Conservation (phyloP, 2,888 invertebrate species). For the Lasiommata megera region DNA sequence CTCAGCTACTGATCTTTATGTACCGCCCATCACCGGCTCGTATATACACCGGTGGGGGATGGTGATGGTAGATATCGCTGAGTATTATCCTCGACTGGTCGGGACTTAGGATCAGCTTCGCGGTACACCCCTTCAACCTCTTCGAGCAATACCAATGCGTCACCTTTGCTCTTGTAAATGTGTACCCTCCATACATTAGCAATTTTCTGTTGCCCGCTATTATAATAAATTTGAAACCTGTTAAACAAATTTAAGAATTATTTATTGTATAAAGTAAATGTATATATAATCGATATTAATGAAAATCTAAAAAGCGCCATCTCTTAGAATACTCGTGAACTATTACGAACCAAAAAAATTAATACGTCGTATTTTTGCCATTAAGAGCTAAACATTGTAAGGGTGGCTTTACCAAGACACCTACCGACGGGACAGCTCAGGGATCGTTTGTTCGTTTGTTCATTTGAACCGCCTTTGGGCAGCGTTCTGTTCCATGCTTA, state of each 20-base stretch:
- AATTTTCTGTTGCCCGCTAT: constrained; percentile 26
- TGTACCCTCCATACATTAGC: constrained; percentile 39
- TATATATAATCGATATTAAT: too few relatives aligned
- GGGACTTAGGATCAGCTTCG: constrained; percentile 38
- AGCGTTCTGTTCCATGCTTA: too few relatives aligned
- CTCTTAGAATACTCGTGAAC: too few relatives aligned
- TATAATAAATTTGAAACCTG: constrained; percentile 27
- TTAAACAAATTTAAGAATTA: background rate
- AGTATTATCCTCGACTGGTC: constrained; percentile 32
- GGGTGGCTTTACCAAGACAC: too few relatives aligned
- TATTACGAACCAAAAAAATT: too few relatives aligned
- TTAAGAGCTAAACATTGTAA: too few relatives aligned
- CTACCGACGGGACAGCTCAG: too few relatives aligned
- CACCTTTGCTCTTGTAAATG: constrained; percentile 38
- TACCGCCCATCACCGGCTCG: constrained; percentile 34
- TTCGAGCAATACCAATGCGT: constrained; percentile 47
- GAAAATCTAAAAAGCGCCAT: too few relatives aligned
- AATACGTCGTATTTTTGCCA: too few relatives aligned
- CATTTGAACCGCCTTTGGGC: too few relatives aligned
- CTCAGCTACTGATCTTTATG: constrained; percentile 35
- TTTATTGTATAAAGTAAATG: too few relatives aligned
- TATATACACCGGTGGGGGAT: constrained; percentile 43
- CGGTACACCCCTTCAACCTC: constrained; percentile 44
- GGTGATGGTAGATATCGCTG: constrained; percentile 35
- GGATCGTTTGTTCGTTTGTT: too few relatives aligned